Conservation (phyloP, 2,797 vertebrate genomes). For the Siniperca scherzeri region DNA sequence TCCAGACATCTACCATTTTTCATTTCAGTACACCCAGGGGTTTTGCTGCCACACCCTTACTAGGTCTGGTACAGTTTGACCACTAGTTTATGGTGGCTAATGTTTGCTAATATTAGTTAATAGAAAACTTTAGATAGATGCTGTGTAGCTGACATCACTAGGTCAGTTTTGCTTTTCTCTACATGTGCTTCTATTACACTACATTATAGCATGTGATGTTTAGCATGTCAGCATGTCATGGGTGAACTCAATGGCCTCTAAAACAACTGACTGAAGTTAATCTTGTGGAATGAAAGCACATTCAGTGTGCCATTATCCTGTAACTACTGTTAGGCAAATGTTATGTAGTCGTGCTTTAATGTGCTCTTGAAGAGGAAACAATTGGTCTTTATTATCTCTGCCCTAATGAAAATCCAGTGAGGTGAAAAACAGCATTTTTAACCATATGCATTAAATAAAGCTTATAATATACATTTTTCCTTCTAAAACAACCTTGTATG, state of each 20-base stretch:
- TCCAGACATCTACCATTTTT: too few species aligned
- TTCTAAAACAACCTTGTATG: neutral
- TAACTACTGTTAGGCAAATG: neutral
- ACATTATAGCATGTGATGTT: neutral
- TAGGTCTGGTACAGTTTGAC: neutral
- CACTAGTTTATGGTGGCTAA: neutral
- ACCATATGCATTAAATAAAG: neutral
- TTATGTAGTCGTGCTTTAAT: neutral
- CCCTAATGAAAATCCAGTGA: too few species aligned
- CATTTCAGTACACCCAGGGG: neutral
- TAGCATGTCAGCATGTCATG: neutral
- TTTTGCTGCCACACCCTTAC: neutral
- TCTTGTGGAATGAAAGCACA: neutral
- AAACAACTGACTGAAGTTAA: neutral
- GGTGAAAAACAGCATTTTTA: neutral
- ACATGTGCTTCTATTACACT: neutral
- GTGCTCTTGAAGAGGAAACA: neutral
- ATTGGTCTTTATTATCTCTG: neutral
- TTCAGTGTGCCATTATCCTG: slow-evolving; percentile 10
- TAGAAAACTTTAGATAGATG: neutral
- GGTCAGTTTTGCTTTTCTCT: neutral
- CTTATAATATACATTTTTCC: neutral
- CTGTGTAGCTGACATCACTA: neutral
- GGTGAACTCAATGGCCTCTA: neutral
- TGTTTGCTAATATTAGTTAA: neutral